Conservation (phyloP, 2,113 vertebrate species). For the Onychorhynchus coronatus region DNA sequence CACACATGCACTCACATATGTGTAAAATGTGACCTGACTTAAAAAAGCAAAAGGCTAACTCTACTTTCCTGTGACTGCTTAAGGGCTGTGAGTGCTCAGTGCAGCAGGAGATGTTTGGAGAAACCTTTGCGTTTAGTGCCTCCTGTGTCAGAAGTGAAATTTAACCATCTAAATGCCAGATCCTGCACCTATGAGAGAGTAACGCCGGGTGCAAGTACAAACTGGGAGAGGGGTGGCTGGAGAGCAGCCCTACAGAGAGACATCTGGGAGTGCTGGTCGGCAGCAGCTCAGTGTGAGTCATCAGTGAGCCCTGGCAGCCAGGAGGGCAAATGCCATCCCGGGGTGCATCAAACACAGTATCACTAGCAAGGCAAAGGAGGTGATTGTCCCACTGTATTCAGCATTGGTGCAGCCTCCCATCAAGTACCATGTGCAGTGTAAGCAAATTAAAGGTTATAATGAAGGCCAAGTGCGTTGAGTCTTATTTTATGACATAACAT, state of each 20-base stretch:
- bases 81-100: background rate
- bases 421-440: background rate
- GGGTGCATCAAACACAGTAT: background rate
- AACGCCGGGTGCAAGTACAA: fast-evolving
- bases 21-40: background rate
- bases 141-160: background rate
- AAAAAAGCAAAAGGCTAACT: background rate
- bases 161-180: background rate
- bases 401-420: too few relatives aligned
- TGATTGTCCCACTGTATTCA: background rate
- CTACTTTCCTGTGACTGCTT: background rate
- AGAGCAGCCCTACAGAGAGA: background rate
- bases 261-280: background rate
- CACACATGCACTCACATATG: background rate
- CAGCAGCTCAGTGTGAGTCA: background rate
- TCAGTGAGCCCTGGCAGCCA: background rate
- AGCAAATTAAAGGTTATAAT: background rate
- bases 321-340: background rate
- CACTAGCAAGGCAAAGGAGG: too few relatives aligned
- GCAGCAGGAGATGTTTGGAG: background rate
- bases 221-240: background rate
- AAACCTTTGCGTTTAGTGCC: background rate
- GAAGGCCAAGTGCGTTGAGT: background rate
- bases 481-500: background rate
- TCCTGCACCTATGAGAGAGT: background rate